Evolutionary conservation across 2,888 invertebrate species (phyloP), one percentile per base, ranked within the genome.

Genomic region (Patella caerulea): DNA sequence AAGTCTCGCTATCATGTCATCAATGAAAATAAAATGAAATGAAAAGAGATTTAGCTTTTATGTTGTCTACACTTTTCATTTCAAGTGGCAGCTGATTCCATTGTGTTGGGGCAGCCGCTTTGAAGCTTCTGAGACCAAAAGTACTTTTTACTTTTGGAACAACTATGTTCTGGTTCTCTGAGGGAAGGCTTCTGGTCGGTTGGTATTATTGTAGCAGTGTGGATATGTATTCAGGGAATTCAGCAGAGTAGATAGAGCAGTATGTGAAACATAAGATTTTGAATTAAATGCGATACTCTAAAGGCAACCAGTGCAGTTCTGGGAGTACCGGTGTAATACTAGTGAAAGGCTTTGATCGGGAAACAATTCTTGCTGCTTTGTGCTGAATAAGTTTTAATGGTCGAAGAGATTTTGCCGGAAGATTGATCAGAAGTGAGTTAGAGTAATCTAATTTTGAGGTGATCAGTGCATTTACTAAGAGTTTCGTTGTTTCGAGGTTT

Each of bases 291-390:
- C 73, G 19, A 24, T 54, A 54, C 7, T 4, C 14, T 19, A 73
- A 29, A 11, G 73, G 55, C 54, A 73, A 56, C 73, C 73, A 74
- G 56, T 74, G 74, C 4, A 74, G 74, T 24, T 55, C 55, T 12
- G 14, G 34, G 15, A 74, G 59, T n/a, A 74, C 74, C 29, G 73
- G 55, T 17, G n/a, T 56, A 34, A 73, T 56, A 56, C 56, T 34
- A 34, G 19, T 34, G 5, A 19, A n/a, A 29, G 34, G 54, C 24
- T 19, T 56, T 24, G 73, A 55, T 29, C 12, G 19, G 45, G 74
- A 56, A 45, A 56, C 56, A 19, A 59, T 74, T 34, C 65, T 74
- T 55, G 74, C 74, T 29, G 74, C 74, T 56, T 55, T 74, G 17
- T 74, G 55, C 29, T 74, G 74, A 17, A 74, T 19, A 7, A 34